phyloP scores from a whole-genome alignment of 2,113 vertebrate species.

The Ardeotis arabs region DNA sequence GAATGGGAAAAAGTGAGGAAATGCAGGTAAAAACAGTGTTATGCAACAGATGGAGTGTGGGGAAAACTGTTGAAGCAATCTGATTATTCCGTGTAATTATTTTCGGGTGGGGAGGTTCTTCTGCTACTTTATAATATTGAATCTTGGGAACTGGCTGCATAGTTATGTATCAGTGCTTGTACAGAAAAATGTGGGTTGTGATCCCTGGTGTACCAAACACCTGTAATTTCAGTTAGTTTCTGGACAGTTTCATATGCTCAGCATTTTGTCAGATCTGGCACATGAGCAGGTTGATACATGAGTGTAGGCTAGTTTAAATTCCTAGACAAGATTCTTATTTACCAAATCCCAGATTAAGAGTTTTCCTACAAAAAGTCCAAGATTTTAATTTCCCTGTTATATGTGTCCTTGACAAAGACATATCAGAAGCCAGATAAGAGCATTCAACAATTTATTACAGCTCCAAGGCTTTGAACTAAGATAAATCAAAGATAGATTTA shows the following conservation, averaged over 20 bases:
- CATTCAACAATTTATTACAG: conserved; percentile 28
- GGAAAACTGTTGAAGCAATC: background rate
- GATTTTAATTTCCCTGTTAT: background rate
- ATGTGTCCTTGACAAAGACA: background rate
- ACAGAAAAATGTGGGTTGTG: background rate
- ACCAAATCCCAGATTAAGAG: background rate
- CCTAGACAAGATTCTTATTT: background rate
- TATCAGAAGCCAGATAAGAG: background rate
- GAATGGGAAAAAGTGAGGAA: background rate
- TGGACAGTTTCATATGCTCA: background rate
- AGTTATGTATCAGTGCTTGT: background rate
- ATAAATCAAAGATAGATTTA: conserved; percentile 14
- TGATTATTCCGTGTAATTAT: background rate
- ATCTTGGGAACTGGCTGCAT: background rate
- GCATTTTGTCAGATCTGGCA: background rate
- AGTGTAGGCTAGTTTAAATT: background rate
- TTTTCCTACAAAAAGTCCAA: background rate
- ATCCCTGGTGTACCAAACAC: background rate
- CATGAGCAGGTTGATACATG: background rate
- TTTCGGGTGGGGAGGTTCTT: background rate
- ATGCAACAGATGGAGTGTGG: background rate
- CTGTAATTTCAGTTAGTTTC: background rate
- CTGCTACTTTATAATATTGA: background rate
- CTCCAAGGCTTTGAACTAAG: background rate
- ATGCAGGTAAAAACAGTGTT: background rate